phyloP scores from a whole-genome alignment of 2,113 vertebrate species.

The Embiotoca jacksoni region DNA sequence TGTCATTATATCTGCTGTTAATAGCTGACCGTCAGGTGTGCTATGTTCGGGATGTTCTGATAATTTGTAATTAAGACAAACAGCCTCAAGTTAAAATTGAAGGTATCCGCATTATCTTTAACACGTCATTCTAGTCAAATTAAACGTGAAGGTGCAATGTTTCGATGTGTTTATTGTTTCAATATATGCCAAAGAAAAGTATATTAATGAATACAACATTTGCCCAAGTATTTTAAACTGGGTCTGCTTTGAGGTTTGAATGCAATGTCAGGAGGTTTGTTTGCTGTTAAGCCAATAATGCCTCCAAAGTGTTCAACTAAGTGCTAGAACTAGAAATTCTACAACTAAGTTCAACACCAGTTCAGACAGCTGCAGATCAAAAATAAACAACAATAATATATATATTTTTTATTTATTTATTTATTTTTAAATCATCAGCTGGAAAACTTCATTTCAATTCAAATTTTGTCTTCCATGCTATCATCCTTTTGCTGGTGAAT shows the following conservation, averaged over 20 bases:
- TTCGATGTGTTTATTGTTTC: background rate
- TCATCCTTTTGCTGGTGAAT: too few relatives aligned
- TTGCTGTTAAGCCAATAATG: background rate
- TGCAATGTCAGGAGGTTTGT: background rate
- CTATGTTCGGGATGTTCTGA: constrained; percentile 28
- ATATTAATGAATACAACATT: background rate
- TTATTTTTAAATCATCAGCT: too few relatives aligned
- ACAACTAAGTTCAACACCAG: background rate
- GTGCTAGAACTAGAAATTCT: too few relatives aligned
- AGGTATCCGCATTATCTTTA: background rate
- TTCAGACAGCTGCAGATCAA: too few relatives aligned
- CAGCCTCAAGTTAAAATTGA: background rate
- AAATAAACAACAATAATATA: too few relatives aligned
- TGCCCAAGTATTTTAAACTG: background rate
- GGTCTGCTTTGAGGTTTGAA: background rate
- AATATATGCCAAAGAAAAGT: background rate
- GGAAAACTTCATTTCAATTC: too few relatives aligned
- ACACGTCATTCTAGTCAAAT: background rate
- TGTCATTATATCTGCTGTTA: constrained; percentile 28
- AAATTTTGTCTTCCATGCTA: too few relatives aligned
- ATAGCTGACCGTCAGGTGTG: constrained; percentile 29
- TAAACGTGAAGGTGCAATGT: background rate
- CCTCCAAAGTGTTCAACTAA: background rate
- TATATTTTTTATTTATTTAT: too few relatives aligned
- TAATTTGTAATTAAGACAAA: background rate